Evolutionary conservation across 2,797 vertebrate genomes (phyloP).

Genomic region (Champsocephalus esox): DNA sequence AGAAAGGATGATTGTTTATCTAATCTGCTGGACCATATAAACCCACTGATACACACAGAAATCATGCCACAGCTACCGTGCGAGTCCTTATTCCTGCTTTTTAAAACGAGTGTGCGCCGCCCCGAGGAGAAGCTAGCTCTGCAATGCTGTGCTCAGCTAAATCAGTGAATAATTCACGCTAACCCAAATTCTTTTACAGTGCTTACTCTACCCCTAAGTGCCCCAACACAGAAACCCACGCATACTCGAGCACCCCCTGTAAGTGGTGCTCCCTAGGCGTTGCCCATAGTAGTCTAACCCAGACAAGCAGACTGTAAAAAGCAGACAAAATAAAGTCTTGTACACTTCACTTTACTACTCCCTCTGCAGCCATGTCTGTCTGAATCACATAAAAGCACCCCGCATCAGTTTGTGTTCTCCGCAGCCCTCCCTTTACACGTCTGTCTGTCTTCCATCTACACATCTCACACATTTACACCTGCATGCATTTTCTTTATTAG

Average conservation of each 20-base stretch:
- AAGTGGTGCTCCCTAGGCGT: slow-evolving; percentile 78
- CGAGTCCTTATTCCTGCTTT: slow-evolving; percentile 30
- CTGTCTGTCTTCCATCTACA: slow-evolving; percentile 39
- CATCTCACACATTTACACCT: slow-evolving; percentile 48
- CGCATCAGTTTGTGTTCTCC: slow-evolving; percentile 63
- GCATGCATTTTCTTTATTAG: slow-evolving; percentile 46
- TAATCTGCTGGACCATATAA: slow-evolving; percentile 54
- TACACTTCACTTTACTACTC: slow-evolving; percentile 77
- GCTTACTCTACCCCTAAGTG: slow-evolving; percentile 65
- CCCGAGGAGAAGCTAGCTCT: slow-evolving; percentile 40
- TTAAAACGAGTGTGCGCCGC: slow-evolving; percentile 41
- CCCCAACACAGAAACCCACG: slow-evolving; percentile 35
- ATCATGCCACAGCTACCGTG: slow-evolving; percentile 36
- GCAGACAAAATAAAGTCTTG: slow-evolving; percentile 81
- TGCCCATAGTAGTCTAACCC: slow-evolving; percentile 73
- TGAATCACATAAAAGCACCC: slow-evolving; percentile 75
- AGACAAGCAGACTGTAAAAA: slow-evolving; percentile 80
- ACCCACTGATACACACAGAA: slow-evolving; percentile 45
- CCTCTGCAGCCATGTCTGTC: slow-evolving; percentile 75
- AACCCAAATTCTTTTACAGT: slow-evolving; percentile 78
- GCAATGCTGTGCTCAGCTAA: slow-evolving; percentile 37
- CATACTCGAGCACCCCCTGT: slow-evolving; percentile 48
- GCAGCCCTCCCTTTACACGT: slow-evolving; percentile 46
- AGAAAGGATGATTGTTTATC: slow-evolving; percentile 35
- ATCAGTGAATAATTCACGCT: slow-evolving; percentile 80